A percentile compares a stretch with the other conserved stretches of the same genome.
These are phyloP conservation scores for Drosophila setosimentum DNA, from an alignment of 2,888 invertebrate species.

Conservation along the genomic window DNA sequence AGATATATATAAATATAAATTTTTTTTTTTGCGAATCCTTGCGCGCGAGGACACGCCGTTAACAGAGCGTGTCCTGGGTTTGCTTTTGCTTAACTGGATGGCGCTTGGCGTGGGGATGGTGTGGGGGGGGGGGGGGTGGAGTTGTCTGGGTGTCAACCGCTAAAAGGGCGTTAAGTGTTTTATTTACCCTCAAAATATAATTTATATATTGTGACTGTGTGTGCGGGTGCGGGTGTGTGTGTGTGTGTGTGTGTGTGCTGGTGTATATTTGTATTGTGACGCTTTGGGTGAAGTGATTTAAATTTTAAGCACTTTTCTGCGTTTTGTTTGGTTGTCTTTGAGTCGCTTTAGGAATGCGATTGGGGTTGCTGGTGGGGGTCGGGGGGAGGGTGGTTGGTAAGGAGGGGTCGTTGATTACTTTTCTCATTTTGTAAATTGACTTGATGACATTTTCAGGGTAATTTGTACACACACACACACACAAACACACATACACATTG, in stretches of 20 bases:
- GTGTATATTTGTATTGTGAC: conserved; percentile 67
- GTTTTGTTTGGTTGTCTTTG: conserved; percentile 57
- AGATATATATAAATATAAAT: neutral
- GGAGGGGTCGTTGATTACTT: conserved; percentile 66
- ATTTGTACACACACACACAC: conserved; percentile 54
- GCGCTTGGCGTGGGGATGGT: conserved; percentile 2
- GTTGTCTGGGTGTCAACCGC: conserved; percentile 68
- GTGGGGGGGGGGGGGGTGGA: no score
- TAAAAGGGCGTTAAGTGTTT: conserved; percentile 81
- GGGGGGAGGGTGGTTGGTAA: neutral
- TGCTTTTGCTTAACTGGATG: conserved; percentile 44
- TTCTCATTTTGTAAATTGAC: conserved; percentile 78
- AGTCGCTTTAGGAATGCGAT: conserved; percentile 10
- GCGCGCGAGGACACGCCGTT: conserved; percentile 70
- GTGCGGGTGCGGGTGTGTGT: conserved; percentile 16
- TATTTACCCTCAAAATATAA: conserved; percentile 80
- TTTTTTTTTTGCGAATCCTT: conserved; percentile 42
- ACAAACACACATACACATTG: conserved; percentile 1
- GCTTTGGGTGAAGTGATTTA: conserved; percentile 74
- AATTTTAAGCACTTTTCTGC: conserved; percentile 78
- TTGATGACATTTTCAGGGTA: conserved; percentile 79
- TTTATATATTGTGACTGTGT: conserved; percentile 67
- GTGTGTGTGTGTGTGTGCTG: conserved; percentile 29
- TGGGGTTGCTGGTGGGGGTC: neutral
- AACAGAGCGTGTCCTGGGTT: conserved; percentile 75